Base-by-base conservation (phyloP, 2,888 invertebrate species). In the Leucophora obtusa region DNA sequence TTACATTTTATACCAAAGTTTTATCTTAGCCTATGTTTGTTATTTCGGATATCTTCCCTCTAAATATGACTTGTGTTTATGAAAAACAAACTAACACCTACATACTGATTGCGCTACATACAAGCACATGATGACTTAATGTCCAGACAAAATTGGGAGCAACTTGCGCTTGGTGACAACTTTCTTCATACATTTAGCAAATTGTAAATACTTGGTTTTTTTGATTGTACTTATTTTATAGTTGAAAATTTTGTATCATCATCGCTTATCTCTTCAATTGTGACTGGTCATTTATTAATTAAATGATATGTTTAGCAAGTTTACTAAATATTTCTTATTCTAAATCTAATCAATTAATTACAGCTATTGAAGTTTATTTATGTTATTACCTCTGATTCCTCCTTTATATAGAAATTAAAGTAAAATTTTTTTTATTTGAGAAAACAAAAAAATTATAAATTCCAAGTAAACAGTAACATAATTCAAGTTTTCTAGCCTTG, bases 331-430 rank as follows among this genome's bases (percentile, higher is more conserved):
- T 47, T 47, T 47, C 10, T 1, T n/a, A 15, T n/a, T 14, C 43
- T 47, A 47, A n/a, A 47, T 47, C 43, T 43, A 47, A 14, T n/a
- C 43, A 9, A 38, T 38, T 38, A 38, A 11, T 38, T n/a, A 2
- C 2, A 47, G n/a, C 43, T n/a, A 38, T 11, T 38, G 10, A 5
- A 38, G 14, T 38, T 10, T 38, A 38, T n/a, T 47, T 14, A n/a
- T 38, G 8, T 11, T 2, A 62, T 78, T 78, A 79, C 78, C 78
- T 79, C 78, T 51, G 78, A 69, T 33, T 73, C 73, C 59, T 79
- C 78, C 78, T 79, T 53, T 73, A 17, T 38, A 10, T 24, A 62
- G n/a, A 54, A 54, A 70, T 68, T 58, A 43, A 38, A 47, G 62
- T 56, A 51, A 38, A 38, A 21, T 15, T 47, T 4, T 5, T 58